Base-by-base conservation (phyloP, 2,113 vertebrate genomes). In the Antennarius striatus region DNA sequence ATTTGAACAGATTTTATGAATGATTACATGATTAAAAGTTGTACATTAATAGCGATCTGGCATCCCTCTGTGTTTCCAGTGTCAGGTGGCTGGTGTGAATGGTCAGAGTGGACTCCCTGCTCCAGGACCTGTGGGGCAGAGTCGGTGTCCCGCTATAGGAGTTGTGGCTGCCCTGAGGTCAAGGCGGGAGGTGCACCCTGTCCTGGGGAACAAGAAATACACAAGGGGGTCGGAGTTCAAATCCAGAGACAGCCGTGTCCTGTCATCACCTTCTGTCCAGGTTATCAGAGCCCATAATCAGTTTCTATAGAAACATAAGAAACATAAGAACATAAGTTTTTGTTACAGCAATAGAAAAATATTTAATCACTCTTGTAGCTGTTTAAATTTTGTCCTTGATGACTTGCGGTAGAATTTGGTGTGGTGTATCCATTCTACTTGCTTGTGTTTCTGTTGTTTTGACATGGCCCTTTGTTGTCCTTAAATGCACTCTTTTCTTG, bases 31-130 rank as follows among this genome's bases (percentile, higher is more conserved):
- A 36, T 36, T 36, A 5, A 36, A 36, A 36, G 42, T 5, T 29
- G 6, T 7, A 1, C 4, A 7, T 50, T 1, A 16, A 43, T 61
- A 0, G 10, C 7, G 2, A 39, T 59, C 15, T 57, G 36, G 6
- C 3, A 10, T 16, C 2, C n/a, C 6, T 55, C 3, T 54, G 15
- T 59, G 9, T 53, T 57, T 47, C 43, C 76, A 97, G 95, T 95
- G 75, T 72, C 90, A 0, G 96, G 95, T 0, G 69, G 73, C 63
- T 96, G 96, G 96, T 97, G 96, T 50, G 88, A 87, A 0, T 97
- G 95, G 96, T 94, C 93, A 0, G 84, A 87, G 0, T 96, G 95
- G 95, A 95, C 92, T 0, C 91, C 90, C 0, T 96, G 96, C 75
- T 93, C 94, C 39, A 91, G 88, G 81, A 95, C 94, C 0, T 97